Conservation (phyloP, 2,888 invertebrate genomes). For the Acrobasis repandana region DNA sequence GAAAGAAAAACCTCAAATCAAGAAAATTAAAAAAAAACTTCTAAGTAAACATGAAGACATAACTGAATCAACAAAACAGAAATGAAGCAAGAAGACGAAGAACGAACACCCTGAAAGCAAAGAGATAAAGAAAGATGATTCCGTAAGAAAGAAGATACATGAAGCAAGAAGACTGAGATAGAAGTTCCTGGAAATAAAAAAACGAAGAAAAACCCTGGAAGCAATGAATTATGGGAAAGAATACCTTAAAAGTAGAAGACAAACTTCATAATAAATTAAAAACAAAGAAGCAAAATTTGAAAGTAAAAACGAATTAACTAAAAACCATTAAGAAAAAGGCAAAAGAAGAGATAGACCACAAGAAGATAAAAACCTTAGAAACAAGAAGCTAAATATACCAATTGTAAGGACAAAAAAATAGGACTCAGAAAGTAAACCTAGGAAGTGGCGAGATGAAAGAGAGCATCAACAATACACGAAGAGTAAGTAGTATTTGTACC, state of each 20-base stretch:
- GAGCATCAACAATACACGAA: not conserved
- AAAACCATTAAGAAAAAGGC: not conserved
- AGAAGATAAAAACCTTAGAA: slow-evolving; percentile 19
- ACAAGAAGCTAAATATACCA: slow-evolving; percentile 23
- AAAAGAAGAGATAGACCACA: slow-evolving; percentile 14
- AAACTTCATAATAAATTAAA: too few relatives aligned
- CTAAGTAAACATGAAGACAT: too few relatives aligned
- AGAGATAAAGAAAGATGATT: slow-evolving; percentile 26
- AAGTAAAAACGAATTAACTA: too few relatives aligned
- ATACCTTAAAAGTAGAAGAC: too few relatives aligned
- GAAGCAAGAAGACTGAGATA: not conserved
- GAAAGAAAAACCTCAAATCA: slow-evolving; percentile 20
- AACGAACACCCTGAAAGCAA: slow-evolving; percentile 18
- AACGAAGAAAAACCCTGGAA: slow-evolving; percentile 16
- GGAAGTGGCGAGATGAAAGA: not conserved
- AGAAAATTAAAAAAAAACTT: too few relatives aligned
- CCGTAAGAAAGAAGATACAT: slow-evolving; percentile 21
- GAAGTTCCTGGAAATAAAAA: too few relatives aligned
- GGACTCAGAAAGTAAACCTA: slow-evolving; percentile 6
- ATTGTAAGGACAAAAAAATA: slow-evolving; percentile 25
- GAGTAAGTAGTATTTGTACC: not conserved
- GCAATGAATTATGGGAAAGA: slow-evolving; percentile 13
- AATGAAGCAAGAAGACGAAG: slow-evolving; percentile 9
- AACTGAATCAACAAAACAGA: too few relatives aligned
- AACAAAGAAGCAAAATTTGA: too few relatives aligned